Conservation (phyloP, 2,113 vertebrate genomes). For the Siniperca chuatsi region DNA sequence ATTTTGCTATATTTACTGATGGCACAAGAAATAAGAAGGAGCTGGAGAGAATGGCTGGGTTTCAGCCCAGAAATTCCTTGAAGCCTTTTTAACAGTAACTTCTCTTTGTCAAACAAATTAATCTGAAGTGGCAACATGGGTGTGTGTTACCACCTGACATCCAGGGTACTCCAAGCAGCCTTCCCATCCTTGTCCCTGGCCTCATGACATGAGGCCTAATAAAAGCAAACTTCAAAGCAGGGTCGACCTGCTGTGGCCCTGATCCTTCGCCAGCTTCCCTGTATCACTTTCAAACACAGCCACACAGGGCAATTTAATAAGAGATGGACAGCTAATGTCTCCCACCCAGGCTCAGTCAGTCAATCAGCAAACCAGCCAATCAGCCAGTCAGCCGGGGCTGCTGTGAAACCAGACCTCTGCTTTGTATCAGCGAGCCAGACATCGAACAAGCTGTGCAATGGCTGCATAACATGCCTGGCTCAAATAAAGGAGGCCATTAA, state of each 20-base stretch:
- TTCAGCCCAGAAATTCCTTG: constrained; percentile 15
- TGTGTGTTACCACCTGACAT: constrained; percentile 58
- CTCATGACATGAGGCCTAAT: constrained; percentile 69
- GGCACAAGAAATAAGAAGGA: constrained; percentile 37
- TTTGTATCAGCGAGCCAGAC: constrained; percentile 64
- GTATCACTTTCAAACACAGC: constrained; percentile 83
- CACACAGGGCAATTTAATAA: constrained; percentile 78
- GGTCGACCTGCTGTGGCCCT: constrained; percentile 56
- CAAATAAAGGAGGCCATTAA: constrained; percentile 49
- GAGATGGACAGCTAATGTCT: constrained; percentile 80
- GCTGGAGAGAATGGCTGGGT: background rate
- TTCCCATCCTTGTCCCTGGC: constrained; percentile 47
- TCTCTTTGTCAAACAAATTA: constrained; percentile 47
- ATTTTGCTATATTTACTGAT: constrained; percentile 34
- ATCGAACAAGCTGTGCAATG: constrained; percentile 36
- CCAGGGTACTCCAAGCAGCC: constrained; percentile 18
- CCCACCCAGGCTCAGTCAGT: constrained; percentile 56
- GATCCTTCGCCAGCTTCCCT: constrained; percentile 65
- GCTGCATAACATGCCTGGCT: constrained; percentile 39
- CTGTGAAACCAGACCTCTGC: constrained; percentile 77
- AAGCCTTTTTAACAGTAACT: constrained; percentile 1
- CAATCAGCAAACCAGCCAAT: constrained; percentile 43
- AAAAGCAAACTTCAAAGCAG: constrained; percentile 80
- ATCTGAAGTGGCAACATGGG: constrained; percentile 27
- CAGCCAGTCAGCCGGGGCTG: constrained; percentile 26